Evolutionary conservation across 2,113 vertebrate genomes (phyloP), one percentile per base, ranked within the genome.

Genomic region (Protobothrops mucrosquamatus): DNA sequence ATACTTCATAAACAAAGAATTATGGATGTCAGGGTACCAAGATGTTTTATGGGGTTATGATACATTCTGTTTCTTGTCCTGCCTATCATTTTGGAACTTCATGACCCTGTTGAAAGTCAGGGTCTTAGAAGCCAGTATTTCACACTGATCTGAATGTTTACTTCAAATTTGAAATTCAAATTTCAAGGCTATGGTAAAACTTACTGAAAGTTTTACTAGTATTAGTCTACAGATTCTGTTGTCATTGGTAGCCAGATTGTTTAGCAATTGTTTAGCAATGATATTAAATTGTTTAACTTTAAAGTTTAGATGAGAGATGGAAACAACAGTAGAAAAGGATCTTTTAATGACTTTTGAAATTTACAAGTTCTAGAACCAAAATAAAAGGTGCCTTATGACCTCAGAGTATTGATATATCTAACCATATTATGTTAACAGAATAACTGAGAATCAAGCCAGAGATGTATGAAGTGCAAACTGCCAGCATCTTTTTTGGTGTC

Each of bases 21-120:
- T 39, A 46, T 46, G 91, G 34, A 24, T 94, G 95, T 2, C 69
- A 86, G 94, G 87, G 96, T 39, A 39, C 55, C 34, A 95, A 93
- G 91, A 20, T 93, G 95, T 48, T 89, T 74, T 94, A 88, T 93
- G 85, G 3, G 34, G 93, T 96, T 94, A 26, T 92, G 92, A 34
- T 87, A 51, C 93, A 51, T 54, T 92, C 46, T 91, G 51, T 93
- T 95, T 22, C 59, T 23, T 89, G 0, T 26, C 89, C 93, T 46
- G 12, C 93, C 69, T 55, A 3, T n/a, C 87, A 24, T 8, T 93
- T 91, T 43, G 18, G 43, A 74, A 94, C 57, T 93, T 92, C 46
- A 92, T 86, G 88, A 54, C 91, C 61, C 89, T 46, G 52, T 2
- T 43, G 89, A 55, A 24, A 92, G 94, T n/a, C 4, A 51, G 48